phyloP scores from a whole-genome alignment of 1,140 invertebrate species.

The Zaprionus nigranus region DNA sequence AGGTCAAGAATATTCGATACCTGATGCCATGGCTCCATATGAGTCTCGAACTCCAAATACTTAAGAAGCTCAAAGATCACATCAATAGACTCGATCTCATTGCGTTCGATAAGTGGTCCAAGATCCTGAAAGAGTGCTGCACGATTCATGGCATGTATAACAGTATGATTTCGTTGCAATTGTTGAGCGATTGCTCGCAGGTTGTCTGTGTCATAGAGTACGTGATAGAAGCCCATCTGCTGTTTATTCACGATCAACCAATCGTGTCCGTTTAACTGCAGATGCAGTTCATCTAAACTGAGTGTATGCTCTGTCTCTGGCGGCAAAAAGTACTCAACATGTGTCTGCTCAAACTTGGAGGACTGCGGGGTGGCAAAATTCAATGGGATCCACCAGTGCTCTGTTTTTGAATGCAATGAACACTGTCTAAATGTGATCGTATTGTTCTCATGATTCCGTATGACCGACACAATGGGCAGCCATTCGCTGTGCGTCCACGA shows the following conservation, averaged over 20 bases:
- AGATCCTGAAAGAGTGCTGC: conserved; percentile 87
- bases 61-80: conserved; percentile 85
- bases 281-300: conserved; percentile 51
- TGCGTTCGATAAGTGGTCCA: conserved; percentile 78
- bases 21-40: conserved; percentile 86
- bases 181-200: conserved; percentile 85
- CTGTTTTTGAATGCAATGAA: conserved; percentile 66
- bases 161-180: conserved; percentile 79
- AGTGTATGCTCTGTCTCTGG: conserved; percentile 56
- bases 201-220: conserved; percentile 87
- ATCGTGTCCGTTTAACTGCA: conserved; percentile 71
- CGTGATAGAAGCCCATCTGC: conserved; percentile 88
- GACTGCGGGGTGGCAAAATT: conserved; percentile 85
- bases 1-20: conserved; percentile 52
- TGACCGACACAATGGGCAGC: conserved; percentile 85
- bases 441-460: conserved; percentile 84
- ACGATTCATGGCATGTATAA: conserved; percentile 87
- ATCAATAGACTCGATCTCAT: conserved; percentile 74
- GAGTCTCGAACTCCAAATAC: conserved; percentile 86
- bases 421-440: conserved; percentile 84
- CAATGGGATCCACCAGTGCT: conserved; percentile 86
- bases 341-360: conserved; percentile 85
- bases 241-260: conserved; percentile 88
- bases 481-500: conserved; percentile 86
- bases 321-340: conserved; percentile 71